Conservation (phyloP, 2,113 vertebrate species). For the Anhinga anhinga region DNA sequence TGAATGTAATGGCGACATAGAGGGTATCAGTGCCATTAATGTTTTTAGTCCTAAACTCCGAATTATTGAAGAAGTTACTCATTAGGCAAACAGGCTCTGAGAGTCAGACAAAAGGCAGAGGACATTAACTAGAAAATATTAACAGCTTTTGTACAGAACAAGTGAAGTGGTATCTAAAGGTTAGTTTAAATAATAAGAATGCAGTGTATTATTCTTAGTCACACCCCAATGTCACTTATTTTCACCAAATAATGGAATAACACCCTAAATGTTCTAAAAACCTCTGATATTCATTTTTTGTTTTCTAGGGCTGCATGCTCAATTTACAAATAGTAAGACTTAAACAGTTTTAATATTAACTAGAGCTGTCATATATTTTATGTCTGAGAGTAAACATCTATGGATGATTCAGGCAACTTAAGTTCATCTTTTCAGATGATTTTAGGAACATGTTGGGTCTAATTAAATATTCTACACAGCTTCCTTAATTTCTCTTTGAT, state of each 20-base stretch:
- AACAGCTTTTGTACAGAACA: background rate
- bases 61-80: background rate
- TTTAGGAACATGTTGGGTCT: background rate
- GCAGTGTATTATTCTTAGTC: background rate
- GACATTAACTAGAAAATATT: background rate
- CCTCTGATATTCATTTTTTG: background rate
- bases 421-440: background rate
- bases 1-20: background rate
- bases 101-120: background rate
- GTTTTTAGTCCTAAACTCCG: background rate
- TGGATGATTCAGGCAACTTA: background rate
- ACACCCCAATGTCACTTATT: background rate
- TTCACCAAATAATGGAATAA: background rate
- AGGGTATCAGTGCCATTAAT: background rate
- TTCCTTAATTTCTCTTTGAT: conserved; percentile 41
- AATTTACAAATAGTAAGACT: background rate
- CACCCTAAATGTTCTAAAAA: background rate
- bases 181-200: background rate
- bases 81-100: background rate
- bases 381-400: background rate
- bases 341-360: background rate
- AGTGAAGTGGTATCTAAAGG: background rate
- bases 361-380: background rate
- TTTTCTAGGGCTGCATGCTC: background rate
- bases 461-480: conserved; percentile 25